These are phyloP conservation scores for Pagetopsis macropterus DNA, from an alignment of 2,797 vertebrate species.

Conservation along the genomic window DNA sequence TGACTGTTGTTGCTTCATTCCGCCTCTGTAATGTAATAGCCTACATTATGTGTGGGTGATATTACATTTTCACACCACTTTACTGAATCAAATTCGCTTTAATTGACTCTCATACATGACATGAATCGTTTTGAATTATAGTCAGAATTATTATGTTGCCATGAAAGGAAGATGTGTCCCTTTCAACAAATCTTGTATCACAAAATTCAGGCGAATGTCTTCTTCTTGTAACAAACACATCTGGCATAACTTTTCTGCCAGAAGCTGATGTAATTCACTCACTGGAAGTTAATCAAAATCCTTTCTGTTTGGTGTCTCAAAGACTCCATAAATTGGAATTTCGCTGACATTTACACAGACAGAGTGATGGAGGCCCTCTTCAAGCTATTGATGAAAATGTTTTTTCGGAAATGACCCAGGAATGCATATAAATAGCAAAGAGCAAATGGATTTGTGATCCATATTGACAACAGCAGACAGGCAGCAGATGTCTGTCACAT, in stretches of 20 bases:
- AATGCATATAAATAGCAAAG: constrained; percentile 51
- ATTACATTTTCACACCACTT: constrained; percentile 10
- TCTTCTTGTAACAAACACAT: neutral
- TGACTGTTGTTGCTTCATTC: constrained; percentile 12
- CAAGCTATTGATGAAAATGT: constrained; percentile 41
- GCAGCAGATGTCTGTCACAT: constrained; percentile 53
- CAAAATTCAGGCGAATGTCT: neutral
- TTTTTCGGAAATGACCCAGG: constrained; percentile 48
- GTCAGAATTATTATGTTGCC: neutral
- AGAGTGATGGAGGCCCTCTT: constrained; percentile 32
- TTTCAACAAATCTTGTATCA: constrained; percentile 1
- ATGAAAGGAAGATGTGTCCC: neutral
- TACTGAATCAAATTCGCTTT: constrained; percentile 16
- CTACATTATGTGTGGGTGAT: constrained; percentile 3
- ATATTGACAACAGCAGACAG: constrained; percentile 33
- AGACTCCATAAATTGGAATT: constrained; percentile 52
- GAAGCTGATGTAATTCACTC: constrained; percentile 20
- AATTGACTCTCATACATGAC: constrained; percentile 11
- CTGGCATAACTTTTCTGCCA: neutral
- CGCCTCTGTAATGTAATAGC: constrained; percentile 10
- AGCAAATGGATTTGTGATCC: constrained; percentile 59
- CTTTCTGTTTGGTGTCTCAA: constrained; percentile 22
- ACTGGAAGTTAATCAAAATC: constrained; percentile 39
- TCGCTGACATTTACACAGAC: constrained; percentile 64
- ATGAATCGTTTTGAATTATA: neutral